Base-by-base conservation (phyloP, 2,888 invertebrate species). In the Eristalinus aeneus region DNA sequence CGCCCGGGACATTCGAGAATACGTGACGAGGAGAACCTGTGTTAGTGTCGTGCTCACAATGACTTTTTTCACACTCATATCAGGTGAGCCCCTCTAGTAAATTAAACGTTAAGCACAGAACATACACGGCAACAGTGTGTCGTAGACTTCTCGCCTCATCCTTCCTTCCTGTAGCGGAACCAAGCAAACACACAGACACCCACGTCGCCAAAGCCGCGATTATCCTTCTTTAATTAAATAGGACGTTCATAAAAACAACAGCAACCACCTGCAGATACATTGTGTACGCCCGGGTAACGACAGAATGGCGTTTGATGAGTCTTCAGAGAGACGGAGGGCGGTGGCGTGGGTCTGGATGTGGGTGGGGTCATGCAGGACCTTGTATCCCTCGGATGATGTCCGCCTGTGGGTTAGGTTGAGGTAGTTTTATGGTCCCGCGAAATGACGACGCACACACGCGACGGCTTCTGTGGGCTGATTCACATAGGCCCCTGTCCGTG, bases 11-110 rank as follows among this genome's bases (percentile, higher is more conserved):
- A 90, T 91, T 84, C 91, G 92, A 27, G 92, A 92, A 87, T 92
- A 91, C 84, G 90, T 93, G 56, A 91, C 91, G 60, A 92, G 91
- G 89, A 90, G 93, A 73, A 92, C 92, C 63, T 93, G 93, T 83
- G 89, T 92, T 86, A 91, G 91, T 64, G 89, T 93, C 32, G 90
- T 93, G 36, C 89, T 93, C 75, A 91, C 91, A 83, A 91, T 92
- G 88, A 92, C 90, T 86, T 92, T 93, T 89, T 91, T 93, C 72
- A 92, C 92, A 87, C 89, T 93, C 69, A 91, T 92, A 88, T 90
- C 91, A 88, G 92, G 92, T 92, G 81, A 89, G 36, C 22, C 12
- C 54, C 58, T 6, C 23, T 11, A 54, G 20, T 53, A 32, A 64
- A 39, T 72, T 65, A 60, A n/a, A 46, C 12, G n/a, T 61, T 31